A percentile compares a stretch with the other conserved stretches of the same genome.
Conservation (phyloP, 1,140 invertebrate genomes). For the Tetraneura akinire region DNA sequence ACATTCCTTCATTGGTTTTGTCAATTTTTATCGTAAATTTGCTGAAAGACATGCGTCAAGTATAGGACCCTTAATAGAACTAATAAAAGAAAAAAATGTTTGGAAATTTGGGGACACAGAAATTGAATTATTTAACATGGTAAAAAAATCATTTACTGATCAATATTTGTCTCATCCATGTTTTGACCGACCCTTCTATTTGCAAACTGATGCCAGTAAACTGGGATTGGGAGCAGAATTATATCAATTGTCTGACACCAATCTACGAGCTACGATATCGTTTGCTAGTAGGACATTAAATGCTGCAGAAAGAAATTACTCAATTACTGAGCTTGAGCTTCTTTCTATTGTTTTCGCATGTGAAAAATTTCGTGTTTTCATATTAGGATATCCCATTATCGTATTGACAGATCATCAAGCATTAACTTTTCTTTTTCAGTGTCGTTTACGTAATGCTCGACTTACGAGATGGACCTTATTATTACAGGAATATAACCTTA, state of each 20-base stretch:
- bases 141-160: background rate
- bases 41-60: background rate
- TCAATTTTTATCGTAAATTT: background rate
- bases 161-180: constrained; percentile 39
- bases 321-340: background rate
- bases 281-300: background rate
- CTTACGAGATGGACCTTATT: background rate
- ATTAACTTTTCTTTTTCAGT: background rate
- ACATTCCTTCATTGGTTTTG: background rate
- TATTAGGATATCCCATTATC: background rate
- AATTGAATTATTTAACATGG: background rate
- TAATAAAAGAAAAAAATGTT: background rate
- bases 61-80: background rate
- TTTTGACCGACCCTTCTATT: background rate
- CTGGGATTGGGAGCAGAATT: background rate
- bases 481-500: background rate
- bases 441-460: background rate
- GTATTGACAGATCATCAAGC: background rate
- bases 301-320: background rate
- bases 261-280: background rate
- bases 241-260: background rate
- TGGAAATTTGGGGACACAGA: background rate
- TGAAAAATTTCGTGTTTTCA: background rate
- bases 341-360: background rate
- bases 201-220: background rate